These are phyloP conservation scores for Acrocephalus arundinaceus DNA, from an alignment of 2,113 vertebrate species.

Conservation along the genomic window DNA sequence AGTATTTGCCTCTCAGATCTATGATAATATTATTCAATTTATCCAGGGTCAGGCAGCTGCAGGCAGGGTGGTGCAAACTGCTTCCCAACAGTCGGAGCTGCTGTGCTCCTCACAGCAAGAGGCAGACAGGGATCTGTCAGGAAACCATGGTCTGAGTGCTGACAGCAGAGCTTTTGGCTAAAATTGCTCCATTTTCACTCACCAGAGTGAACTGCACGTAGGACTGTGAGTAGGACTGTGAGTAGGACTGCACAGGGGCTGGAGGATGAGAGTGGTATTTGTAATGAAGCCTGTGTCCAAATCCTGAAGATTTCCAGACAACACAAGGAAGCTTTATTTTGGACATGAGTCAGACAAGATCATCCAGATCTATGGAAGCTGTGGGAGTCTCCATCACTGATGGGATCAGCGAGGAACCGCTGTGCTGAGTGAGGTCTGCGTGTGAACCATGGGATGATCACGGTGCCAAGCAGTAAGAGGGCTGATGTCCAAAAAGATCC, in stretches of 20 bases:
- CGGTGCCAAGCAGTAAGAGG: background rate
- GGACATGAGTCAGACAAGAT: accelerated
- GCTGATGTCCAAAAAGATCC: background rate
- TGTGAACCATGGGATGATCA: background rate
- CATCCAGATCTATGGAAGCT: background rate
- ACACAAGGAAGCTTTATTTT: background rate
- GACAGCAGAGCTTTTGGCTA: background rate
- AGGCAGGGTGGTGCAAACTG: background rate
- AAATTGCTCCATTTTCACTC: background rate
- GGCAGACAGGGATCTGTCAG: background rate
- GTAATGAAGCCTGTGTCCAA: background rate
- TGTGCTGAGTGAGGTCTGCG: background rate
- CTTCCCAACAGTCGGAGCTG: accelerated
- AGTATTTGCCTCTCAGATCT: background rate
- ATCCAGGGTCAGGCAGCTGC: background rate
- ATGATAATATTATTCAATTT: background rate
- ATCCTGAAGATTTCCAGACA: background rate
- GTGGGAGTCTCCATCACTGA: background rate
- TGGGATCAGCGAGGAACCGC: accelerated
- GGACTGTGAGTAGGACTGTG: accelerated
- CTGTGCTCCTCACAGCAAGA: background rate
- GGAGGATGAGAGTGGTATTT: background rate
- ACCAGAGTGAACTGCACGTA: accelerated
- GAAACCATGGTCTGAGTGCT: background rate
- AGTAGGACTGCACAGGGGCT: background rate